phyloP scores from a whole-genome alignment of 2,888 invertebrate genomes.

The Dione juno region DNA sequence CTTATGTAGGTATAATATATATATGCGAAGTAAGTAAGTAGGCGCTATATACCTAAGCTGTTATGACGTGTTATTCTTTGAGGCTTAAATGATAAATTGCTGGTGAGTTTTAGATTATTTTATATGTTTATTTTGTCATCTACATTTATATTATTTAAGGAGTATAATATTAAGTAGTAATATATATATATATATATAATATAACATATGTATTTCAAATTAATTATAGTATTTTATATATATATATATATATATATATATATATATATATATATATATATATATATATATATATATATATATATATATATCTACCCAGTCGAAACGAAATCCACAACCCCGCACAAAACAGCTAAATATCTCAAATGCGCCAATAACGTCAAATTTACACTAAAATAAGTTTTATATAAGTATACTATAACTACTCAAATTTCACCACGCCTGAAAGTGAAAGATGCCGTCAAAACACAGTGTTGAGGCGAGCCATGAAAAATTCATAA shows the following conservation, averaged over 20 bases:
- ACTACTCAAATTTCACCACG: background rate
- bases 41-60: conserved; percentile 19
- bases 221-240: too few relatives aligned
- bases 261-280: too few relatives aligned
- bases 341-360: background rate
- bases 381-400: background rate
- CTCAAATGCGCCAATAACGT: background rate
- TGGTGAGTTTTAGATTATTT: background rate
- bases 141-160: background rate
- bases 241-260: too few relatives aligned
- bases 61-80: conserved; percentile 31
- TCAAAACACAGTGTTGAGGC: conserved; percentile 48
- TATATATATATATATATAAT: too few relatives aligned
- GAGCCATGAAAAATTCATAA: conserved; percentile 75
- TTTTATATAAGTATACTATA: background rate
- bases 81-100: background rate
- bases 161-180: too few relatives aligned
- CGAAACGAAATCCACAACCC: background rate
- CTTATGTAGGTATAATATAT: background rate
- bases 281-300: too few relatives aligned
- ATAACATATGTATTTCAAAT: too few relatives aligned
- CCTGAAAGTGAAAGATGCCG: conserved; percentile 40
- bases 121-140: background rate
- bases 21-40: background rate
- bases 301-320: too few relatives aligned